Base-by-base conservation (phyloP, 92 coral and sea anemone species). In the Bergia puertoricense region DNA sequence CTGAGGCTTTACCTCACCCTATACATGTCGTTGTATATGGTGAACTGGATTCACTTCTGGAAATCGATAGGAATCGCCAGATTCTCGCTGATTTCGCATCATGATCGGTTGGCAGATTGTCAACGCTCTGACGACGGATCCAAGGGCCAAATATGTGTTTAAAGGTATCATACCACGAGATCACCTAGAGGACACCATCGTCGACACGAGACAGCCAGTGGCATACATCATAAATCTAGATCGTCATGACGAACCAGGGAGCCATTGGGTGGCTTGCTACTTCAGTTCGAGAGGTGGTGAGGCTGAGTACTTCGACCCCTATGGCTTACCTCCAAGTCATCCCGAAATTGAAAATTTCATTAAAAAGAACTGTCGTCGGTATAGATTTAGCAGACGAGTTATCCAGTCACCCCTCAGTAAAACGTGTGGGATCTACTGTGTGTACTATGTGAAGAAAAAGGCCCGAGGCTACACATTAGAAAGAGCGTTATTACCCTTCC, bases 21-120 rank as follows among this genome's bases (percentile, higher is more conserved):
- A 86, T 86, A 86, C 77, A 76, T 76, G 79, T 86, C 42, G 81
- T 86, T 71, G 89, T 86, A 74, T 82, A 75, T 76, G 89, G 89
- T 22, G 89, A 76, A 43, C 79, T 86, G 59, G 82, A 86, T 51
- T 74, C 43, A 39, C 89, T 86, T 76, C 77, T 77, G 82, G 84
- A 86, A 77, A 86, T 59, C 23, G 83, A 86, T 20, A 74, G 82
- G 71, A 76, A 76, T 56, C 83, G 89, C 51, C 77, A 86, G 74
- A 57, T 76, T 75, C 82, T 86, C 56, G 77, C 82, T 59, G 89
- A 86, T 42, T 86, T 86, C 44, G 67, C 77, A 74, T 46, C 15
- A 86, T 86, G 89, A 86, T 75, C 57, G 20, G 74, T 18, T 57
- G 59, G 9, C 74, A 86, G 22, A 86, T 86, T 59, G 23, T 86